A percentile compares a stretch with the other conserved stretches of the same genome.
Evolutionary conservation across 53 echinoderm and acorn worm species (phyloP).

Genomic region (Apostichopus leukothele): DNA sequence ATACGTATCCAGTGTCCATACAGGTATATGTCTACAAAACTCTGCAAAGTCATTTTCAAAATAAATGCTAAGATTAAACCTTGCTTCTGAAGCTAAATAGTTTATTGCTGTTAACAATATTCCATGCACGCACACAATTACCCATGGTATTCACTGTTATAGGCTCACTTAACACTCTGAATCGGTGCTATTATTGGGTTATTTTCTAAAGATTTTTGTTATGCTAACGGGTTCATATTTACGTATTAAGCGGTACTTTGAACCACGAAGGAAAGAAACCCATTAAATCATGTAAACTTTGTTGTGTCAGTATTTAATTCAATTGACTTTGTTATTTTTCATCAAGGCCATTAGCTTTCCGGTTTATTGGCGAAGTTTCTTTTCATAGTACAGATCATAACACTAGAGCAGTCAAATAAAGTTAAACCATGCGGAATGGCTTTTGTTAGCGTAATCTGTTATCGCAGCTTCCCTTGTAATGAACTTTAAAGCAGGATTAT

Average conservation of each 20-base stretch:
- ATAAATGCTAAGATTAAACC: too few relatives aligned
- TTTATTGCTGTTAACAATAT: too few relatives aligned
- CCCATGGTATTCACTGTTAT: too few relatives aligned
- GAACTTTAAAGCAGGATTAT: too few relatives aligned
- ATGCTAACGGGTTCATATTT: not conserved
- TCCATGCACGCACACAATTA: too few relatives aligned
- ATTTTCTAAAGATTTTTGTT: not conserved
- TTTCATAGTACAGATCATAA: not conserved
- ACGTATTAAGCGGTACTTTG: not conserved
- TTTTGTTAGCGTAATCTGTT: not conserved
- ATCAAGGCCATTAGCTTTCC: constrained; percentile 1
- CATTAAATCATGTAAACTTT: not conserved
- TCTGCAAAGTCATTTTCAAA: too few relatives aligned
- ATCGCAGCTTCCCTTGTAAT: too few relatives aligned
- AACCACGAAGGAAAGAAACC: not conserved
- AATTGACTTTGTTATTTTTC: not conserved
- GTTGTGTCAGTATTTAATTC: not conserved
- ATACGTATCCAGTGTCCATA: too few relatives aligned
- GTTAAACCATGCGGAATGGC: not conserved
- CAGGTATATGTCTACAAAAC: too few relatives aligned
- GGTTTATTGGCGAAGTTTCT: not conserved
- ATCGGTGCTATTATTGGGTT: too few relatives aligned
- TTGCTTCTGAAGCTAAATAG: too few relatives aligned
- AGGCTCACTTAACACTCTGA: too few relatives aligned
- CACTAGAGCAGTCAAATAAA: not conserved